These are phyloP conservation scores for Antennarius maculatus DNA, from an alignment of 2,797 vertebrate species.

Conservation along the genomic window DNA sequence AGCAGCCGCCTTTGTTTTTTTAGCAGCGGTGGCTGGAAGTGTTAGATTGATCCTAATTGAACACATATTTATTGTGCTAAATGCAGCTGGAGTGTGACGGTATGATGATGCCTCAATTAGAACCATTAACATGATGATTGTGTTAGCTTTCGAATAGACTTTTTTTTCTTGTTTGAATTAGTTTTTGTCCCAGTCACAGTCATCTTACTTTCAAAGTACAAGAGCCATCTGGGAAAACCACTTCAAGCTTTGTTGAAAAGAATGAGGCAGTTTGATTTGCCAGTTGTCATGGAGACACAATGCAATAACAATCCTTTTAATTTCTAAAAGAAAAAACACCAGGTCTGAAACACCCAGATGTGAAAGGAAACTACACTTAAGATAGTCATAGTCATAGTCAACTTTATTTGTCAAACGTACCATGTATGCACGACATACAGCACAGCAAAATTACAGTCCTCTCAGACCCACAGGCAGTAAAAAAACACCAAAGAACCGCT, in stretches of 20 bases:
- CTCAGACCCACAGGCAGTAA: too few relatives aligned
- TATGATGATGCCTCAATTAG: slow-evolving; percentile 77
- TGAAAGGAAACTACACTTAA: slow-evolving; percentile 48
- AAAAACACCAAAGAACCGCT: too few relatives aligned
- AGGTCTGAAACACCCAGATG: slow-evolving; percentile 51
- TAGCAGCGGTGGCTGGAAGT: slow-evolving; percentile 61
- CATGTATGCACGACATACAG: too few relatives aligned
- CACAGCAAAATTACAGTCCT: too few relatives aligned
- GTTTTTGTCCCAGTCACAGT: slow-evolving; percentile 23
- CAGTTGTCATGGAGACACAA: slow-evolving; percentile 61
- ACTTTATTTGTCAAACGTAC: too few relatives aligned
- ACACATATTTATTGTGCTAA: slow-evolving; percentile 76
- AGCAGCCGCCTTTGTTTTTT: slow-evolving; percentile 72
- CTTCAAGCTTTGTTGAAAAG: slow-evolving; percentile 50
- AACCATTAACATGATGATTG: slow-evolving; percentile 75
- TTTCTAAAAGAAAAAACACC: slow-evolving; percentile 53
- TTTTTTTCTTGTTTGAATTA: slow-evolving; percentile 45
- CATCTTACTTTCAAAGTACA: slow-evolving; percentile 54
- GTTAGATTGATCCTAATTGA: slow-evolving; percentile 74
- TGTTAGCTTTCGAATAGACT: slow-evolving; percentile 62
- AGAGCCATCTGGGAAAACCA: slow-evolving; percentile 65
- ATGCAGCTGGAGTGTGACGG: slow-evolving; percentile 74
- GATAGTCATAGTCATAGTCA: too few relatives aligned
- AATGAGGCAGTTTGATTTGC: slow-evolving; percentile 57
- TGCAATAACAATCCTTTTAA: slow-evolving; percentile 70